Percentiles rank a stretch among this genome's conserved stretches.
Conservation (phyloP, 1,140 invertebrate species). For the Diachasmimorpha longicaudata region DNA sequence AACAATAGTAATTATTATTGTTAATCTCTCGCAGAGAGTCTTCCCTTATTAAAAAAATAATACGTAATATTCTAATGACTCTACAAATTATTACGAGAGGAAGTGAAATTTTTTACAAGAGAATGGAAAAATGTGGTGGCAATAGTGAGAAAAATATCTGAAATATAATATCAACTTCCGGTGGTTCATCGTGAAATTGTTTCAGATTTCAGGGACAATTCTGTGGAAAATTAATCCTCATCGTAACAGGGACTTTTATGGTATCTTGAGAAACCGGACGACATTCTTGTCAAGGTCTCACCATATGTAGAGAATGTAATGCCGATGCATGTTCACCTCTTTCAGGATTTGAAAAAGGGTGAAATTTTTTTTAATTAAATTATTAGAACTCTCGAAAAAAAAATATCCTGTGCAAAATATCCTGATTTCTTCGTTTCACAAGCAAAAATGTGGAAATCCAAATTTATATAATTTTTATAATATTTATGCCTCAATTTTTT, state of each 20-base stretch:
- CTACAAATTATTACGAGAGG: no score
- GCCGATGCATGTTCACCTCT: neutral
- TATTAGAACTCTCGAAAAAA: neutral
- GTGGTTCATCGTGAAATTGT: constrained; percentile 24
- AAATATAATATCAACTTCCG: neutral
- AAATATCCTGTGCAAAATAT: neutral
- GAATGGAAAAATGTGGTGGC: no score
- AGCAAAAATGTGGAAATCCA: no score
- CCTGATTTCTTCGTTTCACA: no score
- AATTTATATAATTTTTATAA: no score
- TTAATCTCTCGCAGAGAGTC: no score
- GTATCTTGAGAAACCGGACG: constrained; percentile 22
- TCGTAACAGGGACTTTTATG: constrained; percentile 14
- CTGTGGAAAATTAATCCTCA: constrained; percentile 7
- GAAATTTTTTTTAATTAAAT: no score
- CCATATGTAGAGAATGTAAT: neutral
- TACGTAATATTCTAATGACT: no score
- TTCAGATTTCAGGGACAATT: constrained; percentile 6
- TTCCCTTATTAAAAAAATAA: no score
- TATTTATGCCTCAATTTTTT: neutral
- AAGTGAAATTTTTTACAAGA: no score
- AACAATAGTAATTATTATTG: no score
- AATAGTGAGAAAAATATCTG: no score
- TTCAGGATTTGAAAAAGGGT: neutral
- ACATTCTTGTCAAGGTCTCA: constrained; percentile 31